Conservation (phyloP, 2,797 vertebrate species). For the Oreochromis mossambicus region DNA sequence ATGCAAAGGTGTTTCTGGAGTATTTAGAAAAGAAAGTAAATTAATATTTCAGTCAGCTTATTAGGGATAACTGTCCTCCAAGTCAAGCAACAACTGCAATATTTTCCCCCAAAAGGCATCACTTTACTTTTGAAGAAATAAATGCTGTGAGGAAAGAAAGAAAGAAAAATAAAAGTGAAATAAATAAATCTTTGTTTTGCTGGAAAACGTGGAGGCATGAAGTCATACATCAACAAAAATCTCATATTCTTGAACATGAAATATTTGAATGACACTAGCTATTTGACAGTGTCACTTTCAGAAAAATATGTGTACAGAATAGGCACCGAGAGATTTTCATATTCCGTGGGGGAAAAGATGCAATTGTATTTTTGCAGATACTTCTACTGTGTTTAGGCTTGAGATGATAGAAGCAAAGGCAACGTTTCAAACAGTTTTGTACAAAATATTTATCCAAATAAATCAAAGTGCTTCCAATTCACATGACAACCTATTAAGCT, state of each 20-base stretch:
- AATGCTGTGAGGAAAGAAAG: neutral
- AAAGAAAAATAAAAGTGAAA: neutral
- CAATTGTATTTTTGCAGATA: neutral
- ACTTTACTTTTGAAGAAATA: neutral
- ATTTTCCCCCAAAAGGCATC: neutral
- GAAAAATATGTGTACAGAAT: neutral
- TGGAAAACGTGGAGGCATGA: neutral
- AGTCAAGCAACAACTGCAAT: neutral
- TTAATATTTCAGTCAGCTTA: neutral
- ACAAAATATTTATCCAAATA: slow-evolving; percentile 29
- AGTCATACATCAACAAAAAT: slow-evolving; percentile 19
- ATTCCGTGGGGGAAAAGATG: neutral
- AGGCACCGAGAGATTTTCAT: neutral
- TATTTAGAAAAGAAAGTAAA: neutral
- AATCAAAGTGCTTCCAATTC: slow-evolving; percentile 33
- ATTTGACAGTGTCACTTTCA: neutral
- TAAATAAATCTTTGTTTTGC: slow-evolving; percentile 1
- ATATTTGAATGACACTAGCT: neutral
- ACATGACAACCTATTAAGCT: slow-evolving; percentile 38
- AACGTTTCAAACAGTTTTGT: slow-evolving; percentile 13
- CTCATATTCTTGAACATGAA: neutral
- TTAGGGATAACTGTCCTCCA: neutral
- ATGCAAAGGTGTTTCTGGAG: neutral
- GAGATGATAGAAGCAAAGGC: neutral
- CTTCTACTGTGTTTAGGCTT: neutral